Evolutionary conservation across 1,140 invertebrate genomes (phyloP).

Genomic region (Philotrypesis tridentata): DNA sequence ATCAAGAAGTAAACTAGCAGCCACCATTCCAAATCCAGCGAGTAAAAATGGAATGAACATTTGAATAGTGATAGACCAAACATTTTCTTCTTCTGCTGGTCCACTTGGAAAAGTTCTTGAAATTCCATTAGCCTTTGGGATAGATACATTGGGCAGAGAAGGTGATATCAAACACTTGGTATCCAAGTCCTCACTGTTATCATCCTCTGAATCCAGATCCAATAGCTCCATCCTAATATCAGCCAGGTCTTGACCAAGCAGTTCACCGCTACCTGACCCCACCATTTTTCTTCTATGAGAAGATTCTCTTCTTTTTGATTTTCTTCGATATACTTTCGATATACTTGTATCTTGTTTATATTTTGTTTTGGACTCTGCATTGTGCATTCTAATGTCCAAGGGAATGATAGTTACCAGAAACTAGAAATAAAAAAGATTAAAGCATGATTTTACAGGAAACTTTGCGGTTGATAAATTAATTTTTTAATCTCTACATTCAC

Average conservation of each 20-base stretch:
- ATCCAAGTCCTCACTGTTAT: slow-evolving; percentile 56
- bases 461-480: not conserved
- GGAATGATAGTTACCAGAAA: slow-evolving; percentile 54
- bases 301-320: slow-evolving; percentile 47
- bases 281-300: slow-evolving; percentile 63
- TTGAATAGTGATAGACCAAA: slow-evolving; percentile 83
- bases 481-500: not conserved
- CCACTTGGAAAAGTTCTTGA: slow-evolving; percentile 48
- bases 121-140: slow-evolving; percentile 51
- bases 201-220: slow-evolving; percentile 66
- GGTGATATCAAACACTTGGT: slow-evolving; percentile 61
- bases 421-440: slow-evolving; percentile 53
- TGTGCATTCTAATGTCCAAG: slow-evolving; percentile 59
- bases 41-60: slow-evolving; percentile 92
- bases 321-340: slow-evolving; percentile 63
- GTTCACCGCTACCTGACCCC: slow-evolving; percentile 65
- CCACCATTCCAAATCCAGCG: slow-evolving; percentile 94
- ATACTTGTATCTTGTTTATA: slow-evolving; percentile 48
- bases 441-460: slow-evolving; percentile 5
- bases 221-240: slow-evolving; percentile 65
- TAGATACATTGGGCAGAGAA: slow-evolving; percentile 43
- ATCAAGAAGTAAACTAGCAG: slow-evolving; percentile 89
- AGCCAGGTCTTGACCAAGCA: slow-evolving; percentile 59
- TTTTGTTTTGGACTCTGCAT: slow-evolving; percentile 59
- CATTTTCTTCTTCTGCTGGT: slow-evolving; percentile 66